Evolutionary conservation across 2,113 vertebrate genomes (phyloP).

Genomic region (Xiphophorus couchianus): DNA sequence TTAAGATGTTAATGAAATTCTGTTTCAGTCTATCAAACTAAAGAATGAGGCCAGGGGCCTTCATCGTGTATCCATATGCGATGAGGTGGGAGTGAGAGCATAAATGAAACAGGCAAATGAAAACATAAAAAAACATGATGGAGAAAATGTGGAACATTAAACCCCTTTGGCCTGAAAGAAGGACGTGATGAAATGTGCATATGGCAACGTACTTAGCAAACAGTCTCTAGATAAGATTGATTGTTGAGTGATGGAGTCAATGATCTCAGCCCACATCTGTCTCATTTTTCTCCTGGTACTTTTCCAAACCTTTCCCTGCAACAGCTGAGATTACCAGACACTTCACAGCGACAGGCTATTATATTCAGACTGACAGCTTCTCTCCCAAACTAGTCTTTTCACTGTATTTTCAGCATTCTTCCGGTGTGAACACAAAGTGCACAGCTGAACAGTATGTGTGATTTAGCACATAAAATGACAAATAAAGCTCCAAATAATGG

Average conservation of each 20-base stretch:
- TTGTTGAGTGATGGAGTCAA: background rate
- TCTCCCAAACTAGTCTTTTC: too few species aligned
- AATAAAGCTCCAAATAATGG: background rate
- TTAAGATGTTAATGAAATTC: background rate
- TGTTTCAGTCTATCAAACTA: background rate
- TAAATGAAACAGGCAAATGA: background rate
- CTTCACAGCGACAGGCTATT: background rate
- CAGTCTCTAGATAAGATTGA: background rate
- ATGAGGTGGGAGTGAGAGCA: background rate
- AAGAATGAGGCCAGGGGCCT: background rate
- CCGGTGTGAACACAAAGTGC: background rate
- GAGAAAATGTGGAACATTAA: background rate
- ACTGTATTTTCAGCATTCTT: background rate
- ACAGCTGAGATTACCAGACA: background rate
- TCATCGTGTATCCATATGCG: background rate
- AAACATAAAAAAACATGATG: too few species aligned
- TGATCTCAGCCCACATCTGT: background rate
- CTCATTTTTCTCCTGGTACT: too few species aligned
- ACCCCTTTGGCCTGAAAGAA: too few species aligned
- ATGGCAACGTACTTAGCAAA: background rate
- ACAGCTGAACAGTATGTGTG: background rate
- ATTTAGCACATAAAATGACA: background rate
- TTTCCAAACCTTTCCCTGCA: background rate
- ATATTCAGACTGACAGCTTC: background rate
- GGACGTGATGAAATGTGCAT: too few species aligned